phyloP scores from a whole-genome alignment of 2,797 vertebrate species.

The Xiphorhynchus erythropygius region DNA sequence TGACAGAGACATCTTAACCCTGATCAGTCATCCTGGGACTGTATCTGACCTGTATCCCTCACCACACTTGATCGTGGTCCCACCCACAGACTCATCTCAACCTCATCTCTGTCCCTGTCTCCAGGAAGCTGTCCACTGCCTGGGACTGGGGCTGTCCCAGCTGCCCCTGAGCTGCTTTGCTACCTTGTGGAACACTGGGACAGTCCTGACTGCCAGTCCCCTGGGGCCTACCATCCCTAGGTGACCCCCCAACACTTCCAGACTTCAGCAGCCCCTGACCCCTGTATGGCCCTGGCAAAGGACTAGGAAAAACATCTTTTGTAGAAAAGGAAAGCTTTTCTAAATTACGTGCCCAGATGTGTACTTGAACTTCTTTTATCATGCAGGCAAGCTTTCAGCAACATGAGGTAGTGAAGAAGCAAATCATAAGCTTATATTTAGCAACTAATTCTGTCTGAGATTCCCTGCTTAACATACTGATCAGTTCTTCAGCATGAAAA shows the following conservation, averaged over 20 bases:
- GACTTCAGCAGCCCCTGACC: background rate
- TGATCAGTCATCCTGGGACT: background rate
- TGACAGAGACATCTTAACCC: background rate
- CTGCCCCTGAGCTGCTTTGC: background rate
- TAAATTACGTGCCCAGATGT: background rate
- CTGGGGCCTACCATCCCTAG: background rate
- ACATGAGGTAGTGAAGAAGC: background rate
- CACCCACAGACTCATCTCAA: background rate
- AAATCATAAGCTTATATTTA: background rate
- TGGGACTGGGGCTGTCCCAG: background rate
- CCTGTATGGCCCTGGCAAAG: background rate
- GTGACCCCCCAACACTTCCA: rapidly evolving
- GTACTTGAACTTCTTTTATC: background rate
- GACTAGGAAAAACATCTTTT: background rate
- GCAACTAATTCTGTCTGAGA: background rate
- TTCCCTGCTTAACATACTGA: background rate
- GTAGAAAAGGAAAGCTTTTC: background rate
- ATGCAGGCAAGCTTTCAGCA: background rate
- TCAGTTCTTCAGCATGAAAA: background rate
- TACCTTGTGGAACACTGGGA: background rate
- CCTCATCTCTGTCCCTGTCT: background rate
- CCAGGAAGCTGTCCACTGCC: background rate
- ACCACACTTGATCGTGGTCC: background rate
- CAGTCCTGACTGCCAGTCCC: too few relatives aligned
- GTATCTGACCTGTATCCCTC: background rate